These are phyloP conservation scores for Cavia porcellus DNA, from an alignment of 2,113 vertebrate genomes.

Conservation along the genomic window DNA sequence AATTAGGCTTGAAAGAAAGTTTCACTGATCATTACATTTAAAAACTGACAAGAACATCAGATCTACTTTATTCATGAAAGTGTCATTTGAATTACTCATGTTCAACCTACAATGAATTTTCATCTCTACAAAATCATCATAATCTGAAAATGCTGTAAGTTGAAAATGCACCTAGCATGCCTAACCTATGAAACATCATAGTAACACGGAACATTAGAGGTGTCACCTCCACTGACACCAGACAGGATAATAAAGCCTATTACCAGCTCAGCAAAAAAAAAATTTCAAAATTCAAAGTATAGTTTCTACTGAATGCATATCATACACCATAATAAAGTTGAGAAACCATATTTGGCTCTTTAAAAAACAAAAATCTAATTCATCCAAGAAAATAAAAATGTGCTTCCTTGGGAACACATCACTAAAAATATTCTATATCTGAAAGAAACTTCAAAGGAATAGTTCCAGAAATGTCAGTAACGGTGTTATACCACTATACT, in stretches of 20 bases:
- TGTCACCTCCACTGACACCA: background rate
- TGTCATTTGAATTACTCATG: constrained; percentile 19
- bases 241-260: background rate
- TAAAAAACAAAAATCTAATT: background rate
- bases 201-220: background rate
- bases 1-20: background rate
- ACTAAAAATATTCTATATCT: background rate
- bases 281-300: background rate
- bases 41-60: background rate
- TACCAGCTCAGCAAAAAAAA: background rate
- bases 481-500: background rate
- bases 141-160: background rate
- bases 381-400: constrained; percentile 22
- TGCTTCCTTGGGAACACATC: background rate
- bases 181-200: background rate
- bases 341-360: background rate
- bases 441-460: constrained; percentile 15
- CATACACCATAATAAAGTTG: background rate
- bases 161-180: background rate
- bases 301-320: background rate
- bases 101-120: background rate
- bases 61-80: constrained; percentile 16
- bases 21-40: background rate
- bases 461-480: background rate
- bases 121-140: background rate